These are phyloP conservation scores for Pagetopsis macropterus DNA, from an alignment of 2,797 vertebrate species.

Conservation along the genomic window DNA sequence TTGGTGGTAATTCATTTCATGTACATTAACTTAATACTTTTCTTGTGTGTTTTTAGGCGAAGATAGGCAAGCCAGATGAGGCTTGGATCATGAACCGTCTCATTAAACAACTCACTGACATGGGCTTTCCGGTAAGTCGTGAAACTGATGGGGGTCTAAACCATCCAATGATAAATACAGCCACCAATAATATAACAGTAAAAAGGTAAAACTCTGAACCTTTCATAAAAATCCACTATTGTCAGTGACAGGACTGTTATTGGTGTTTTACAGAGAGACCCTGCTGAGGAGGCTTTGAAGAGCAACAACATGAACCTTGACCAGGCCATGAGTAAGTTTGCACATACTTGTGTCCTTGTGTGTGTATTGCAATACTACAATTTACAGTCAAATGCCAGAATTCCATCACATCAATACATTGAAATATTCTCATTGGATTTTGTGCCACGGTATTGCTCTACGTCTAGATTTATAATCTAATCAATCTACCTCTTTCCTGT, in stretches of 20 bases:
- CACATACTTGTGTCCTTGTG: not conserved
- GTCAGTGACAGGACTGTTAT: not conserved
- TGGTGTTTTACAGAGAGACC: slow-evolving; percentile 90
- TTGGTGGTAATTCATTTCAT: not conserved
- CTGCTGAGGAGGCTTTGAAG: slow-evolving; percentile 98
- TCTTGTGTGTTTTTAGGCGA: slow-evolving; percentile 82
- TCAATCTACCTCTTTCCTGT: slow-evolving; percentile 6
- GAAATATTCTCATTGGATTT: not conserved
- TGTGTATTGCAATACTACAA: not conserved
- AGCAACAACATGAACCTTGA: slow-evolving; percentile 99
- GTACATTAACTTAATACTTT: slow-evolving; percentile 2
- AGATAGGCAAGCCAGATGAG: slow-evolving; percentile 94
- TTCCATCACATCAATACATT: not conserved
- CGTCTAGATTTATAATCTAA: not conserved
- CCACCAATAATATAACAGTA: not conserved
- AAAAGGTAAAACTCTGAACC: not conserved
- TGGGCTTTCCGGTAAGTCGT: slow-evolving; percentile 95
- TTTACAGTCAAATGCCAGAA: not conserved
- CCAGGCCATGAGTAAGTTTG: slow-evolving; percentile 98
- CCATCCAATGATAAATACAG: not conserved
- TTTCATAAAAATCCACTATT: not conserved
- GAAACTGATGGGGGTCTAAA: not conserved
- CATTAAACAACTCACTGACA: slow-evolving; percentile 98
- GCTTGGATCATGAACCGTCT: slow-evolving; percentile 97
- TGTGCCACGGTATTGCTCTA: not conserved